Evolutionary conservation across 1,140 invertebrate genomes (phyloP), one percentile per base, ranked within the genome.

Genomic region (Plectrocnemia conspersa): DNA sequence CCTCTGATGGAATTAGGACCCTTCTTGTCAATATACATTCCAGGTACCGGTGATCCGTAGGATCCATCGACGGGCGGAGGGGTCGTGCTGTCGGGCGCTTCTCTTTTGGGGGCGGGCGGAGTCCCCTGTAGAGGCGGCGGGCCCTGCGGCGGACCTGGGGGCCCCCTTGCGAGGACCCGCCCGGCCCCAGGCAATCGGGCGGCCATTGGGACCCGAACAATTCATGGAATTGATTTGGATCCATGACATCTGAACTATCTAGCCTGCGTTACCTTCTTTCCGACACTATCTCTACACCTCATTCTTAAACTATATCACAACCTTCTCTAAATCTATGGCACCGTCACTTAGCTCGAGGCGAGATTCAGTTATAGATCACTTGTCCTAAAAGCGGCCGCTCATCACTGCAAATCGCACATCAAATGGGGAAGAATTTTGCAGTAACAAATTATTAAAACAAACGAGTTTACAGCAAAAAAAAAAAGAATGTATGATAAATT

Each of bases 1-100:
- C 79, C 79, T 80, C 79, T 71, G 52, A 81, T 81, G n/a, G 79
- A 80, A 65, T 80, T 81, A 32, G 76, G 77, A 54, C 72, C 74
- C 68, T 79, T 79, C 66, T 78, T 77, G 48, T 80, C 77, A 62
- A 69, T 68, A 41, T 69, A 76, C 69, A 73, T 70, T 18, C 68
- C 68, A 19, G 72, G 68, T 22, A 42, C 35, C 6, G 70, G 68
- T 4, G 73, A 69, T 13, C 71, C 69, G 54, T 69, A 72, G 65
- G 71, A 68, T 5, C 65, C 66, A 10, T 69, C 70, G 40, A 67
- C n/a, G 5, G 73, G 72, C 2, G 72, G 71, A 0, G 71, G 71
- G 1, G 73, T 73, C 16, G 72, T 75, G 56, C 71, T 73, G 60
- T 74, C 72, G 7, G 72, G 71, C 36, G 53, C 33, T 69, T 78